Evolutionary conservation across 2,113 vertebrate species (phyloP), one percentile per base, ranked within the genome.

Genomic region (Phocoena phocoena): DNA sequence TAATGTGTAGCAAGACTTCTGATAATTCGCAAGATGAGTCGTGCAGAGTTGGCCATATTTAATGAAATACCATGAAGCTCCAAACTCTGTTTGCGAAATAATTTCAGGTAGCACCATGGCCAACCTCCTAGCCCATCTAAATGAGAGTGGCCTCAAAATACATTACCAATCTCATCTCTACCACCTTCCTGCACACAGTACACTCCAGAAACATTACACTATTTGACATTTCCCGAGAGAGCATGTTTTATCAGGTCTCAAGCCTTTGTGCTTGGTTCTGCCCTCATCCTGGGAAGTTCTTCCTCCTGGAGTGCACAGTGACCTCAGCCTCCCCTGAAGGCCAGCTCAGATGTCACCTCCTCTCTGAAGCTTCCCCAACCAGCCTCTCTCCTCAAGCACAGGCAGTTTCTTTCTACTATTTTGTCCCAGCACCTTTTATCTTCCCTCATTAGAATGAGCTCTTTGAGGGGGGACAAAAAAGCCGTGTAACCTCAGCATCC

Each of bases 1-100:
- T 85, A 83, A 90, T 88, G 9, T 70, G 33, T 62, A 89, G 58
- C 36, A 95, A 93, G 79, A 71, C 73, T 95, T 96, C 85, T 89
- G 44, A 70, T 67, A 89, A 92, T 88, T 94, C 41, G 87, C 68
- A 93, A 92, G 38, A 70, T 84, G 68, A 60, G 80, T 73, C 83
- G 70, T 76, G 55, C 50, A 62, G 89, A 90, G 25, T 83, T 84
- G 58, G 31, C 25, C 21, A 33, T 76, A 36, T 47, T 90, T 90
- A 94, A 71, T 71, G 18, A 82, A 94, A 96, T 28, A 50, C 63
- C 68, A 55, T 70, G 88, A 96, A 88, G 36, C 28, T 96, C 44
- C 8, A 77, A 90, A 62, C 33, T 33, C 60, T 36, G 17, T 89
- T 97, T 89, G 58, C 55, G 83, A 95, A 93, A 80, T 93, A n/a